Base-by-base conservation (phyloP, 2,797 vertebrate genomes). In the Coregonus ussuriensis region DNA sequence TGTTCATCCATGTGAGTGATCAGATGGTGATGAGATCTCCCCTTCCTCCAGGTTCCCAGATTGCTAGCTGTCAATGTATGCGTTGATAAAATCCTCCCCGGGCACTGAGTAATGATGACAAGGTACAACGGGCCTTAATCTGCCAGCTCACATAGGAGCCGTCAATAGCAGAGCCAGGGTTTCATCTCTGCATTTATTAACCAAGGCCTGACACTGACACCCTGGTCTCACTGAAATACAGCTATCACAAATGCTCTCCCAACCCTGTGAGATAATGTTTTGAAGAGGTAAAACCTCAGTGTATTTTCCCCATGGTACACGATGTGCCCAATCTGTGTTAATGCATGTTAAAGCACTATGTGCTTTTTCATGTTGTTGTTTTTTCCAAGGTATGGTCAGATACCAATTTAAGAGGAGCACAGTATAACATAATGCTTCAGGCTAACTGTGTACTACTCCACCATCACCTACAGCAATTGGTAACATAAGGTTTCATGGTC, bases 51-150 rank as follows among this genome's bases (percentile, higher is more conserved):
- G 74, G 4, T 1, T 71, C 71, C 53, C 62, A 70, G 73, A 41
- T 79, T 35, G 73, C 67, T 67, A 41, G 41, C 52, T 75, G 81
- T 84, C 80, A 54, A 63, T 79, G 72, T 76, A 74, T 77, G 41
- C 71, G 81, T 75, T 78, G 79, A 88, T 85, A 75, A 79, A 80
- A 77, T 85, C 82, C 72, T 84, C 76, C 79, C 53, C 59, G 70
- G 84, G 78, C 80, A 54, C 73, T 7, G 18, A 74, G 71, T 47
- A 47, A 47, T 83, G 86, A 92, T 89, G 87, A 90, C 84, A 89
- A 81, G 84, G 85, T 88, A 84, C 81, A 85, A 81, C 78, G 51
- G 91, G 76, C 88, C 91, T 92, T 84, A 87, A 93, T 93, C 81
- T 91, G 88, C 88, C 92, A 88, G 82, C 83, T 83, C 84, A 76